Percentiles rank a stretch among this genome's conserved stretches.
These are phyloP conservation scores for Neoitamus cyanurus DNA, from an alignment of 2,888 invertebrate genomes.

Conservation along the genomic window DNA sequence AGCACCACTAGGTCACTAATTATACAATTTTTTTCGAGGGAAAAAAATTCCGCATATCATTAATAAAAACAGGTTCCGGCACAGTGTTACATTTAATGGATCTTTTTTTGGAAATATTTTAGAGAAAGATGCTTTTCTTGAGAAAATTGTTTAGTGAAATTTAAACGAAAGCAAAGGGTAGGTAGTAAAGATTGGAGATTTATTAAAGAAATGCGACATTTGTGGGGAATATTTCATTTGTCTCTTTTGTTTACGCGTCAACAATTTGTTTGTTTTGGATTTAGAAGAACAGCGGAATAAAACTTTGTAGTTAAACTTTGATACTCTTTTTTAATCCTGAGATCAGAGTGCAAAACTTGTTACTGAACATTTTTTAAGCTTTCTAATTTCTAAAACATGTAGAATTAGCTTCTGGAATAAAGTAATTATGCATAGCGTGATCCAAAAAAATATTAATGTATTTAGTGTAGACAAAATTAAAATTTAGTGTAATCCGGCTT, in stretches of 20 bases:
- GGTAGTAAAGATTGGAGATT: not conserved
- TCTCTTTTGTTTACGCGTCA: not conserved
- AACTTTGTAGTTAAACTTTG: not conserved
- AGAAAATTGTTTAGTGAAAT: not conserved
- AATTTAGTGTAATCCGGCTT: too few species aligned
- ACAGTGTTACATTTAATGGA: not conserved
- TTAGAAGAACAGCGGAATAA: not conserved
- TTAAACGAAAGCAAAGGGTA: not conserved
- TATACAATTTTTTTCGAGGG: slow-evolving; percentile 2
- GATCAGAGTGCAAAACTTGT: not conserved
- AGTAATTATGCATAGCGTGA: too few species aligned
- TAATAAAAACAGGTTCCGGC: not conserved
- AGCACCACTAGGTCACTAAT: slow-evolving; percentile 31
- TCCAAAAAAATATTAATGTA: too few species aligned
- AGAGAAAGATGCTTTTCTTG: not conserved
- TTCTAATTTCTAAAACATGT: not conserved
- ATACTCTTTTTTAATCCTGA: not conserved
- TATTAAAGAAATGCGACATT: not conserved
- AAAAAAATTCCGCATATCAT: not conserved
- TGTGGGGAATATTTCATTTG: not conserved
- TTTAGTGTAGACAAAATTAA: too few species aligned
- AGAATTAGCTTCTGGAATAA: too few species aligned
- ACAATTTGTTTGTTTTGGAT: not conserved
- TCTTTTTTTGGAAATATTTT: not conserved
- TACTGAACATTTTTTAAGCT: not conserved